Conservation (phyloP, 1,140 invertebrate species). For the Bombus pascuorum region DNA sequence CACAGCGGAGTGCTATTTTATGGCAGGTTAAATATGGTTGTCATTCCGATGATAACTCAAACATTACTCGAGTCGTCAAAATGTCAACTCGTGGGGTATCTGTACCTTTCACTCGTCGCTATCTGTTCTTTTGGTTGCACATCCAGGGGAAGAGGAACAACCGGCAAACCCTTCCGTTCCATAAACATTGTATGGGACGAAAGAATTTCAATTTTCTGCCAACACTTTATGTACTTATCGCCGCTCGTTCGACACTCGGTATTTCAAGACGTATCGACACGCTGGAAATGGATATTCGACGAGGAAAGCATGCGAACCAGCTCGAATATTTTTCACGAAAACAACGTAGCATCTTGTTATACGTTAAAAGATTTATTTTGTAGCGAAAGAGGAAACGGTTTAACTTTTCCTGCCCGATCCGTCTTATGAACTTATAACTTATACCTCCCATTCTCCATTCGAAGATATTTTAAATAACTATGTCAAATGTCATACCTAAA, state of each 20-base stretch:
- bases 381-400: background rate
- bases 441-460: background rate
- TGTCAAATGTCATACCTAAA: background rate
- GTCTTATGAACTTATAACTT: background rate
- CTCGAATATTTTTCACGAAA: background rate
- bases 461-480: background rate
- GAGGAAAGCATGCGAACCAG: background rate
- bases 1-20: constrained; percentile 61
- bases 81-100: constrained; percentile 56
- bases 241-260: background rate
- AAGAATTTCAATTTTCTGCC: constrained; percentile 17
- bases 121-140: constrained; percentile 41
- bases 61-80: constrained; percentile 65
- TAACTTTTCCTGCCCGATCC: background rate
- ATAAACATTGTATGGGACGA: background rate
- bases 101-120: constrained; percentile 52
- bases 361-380: background rate
- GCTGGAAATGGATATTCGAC: background rate
- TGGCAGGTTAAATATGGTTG: constrained; percentile 58
- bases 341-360: no score
- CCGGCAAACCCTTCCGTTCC: constrained; percentile 13
- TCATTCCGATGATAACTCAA: constrained; percentile 67
- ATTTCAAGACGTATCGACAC: background rate
- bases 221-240: constrained; percentile 2
- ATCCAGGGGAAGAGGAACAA: background rate